Conservation (phyloP, 2,113 vertebrate genomes). For the Ranitomeya variabilis region DNA sequence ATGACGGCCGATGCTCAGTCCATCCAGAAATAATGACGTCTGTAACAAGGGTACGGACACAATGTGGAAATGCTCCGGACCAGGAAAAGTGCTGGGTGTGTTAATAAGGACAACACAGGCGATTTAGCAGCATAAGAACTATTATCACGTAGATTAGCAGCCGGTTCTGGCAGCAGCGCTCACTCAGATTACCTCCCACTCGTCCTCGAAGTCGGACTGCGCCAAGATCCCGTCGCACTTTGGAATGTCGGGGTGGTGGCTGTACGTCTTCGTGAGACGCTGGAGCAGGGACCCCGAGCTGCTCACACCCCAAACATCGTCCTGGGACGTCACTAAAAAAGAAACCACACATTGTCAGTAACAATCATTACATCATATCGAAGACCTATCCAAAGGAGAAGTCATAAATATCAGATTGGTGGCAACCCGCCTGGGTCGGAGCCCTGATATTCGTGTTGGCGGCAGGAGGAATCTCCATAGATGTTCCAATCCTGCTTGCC, state of each 20-base stretch:
- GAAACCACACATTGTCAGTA: constrained; percentile 57
- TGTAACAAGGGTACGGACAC: not conserved
- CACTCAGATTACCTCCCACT: constrained; percentile 94
- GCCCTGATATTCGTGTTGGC: no score
- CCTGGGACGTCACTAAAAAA: constrained; percentile 82
- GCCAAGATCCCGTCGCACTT: constrained; percentile 64
- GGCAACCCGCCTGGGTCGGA: no score
- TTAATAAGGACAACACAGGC: constrained; percentile 48
- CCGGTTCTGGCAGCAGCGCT: not conserved
- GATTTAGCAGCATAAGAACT: constrained; percentile 48
- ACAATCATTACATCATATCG: no score
- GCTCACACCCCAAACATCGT: constrained; percentile 91
- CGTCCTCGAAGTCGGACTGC: constrained; percentile 85
- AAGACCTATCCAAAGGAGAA: no score
- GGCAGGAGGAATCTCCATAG: no score
- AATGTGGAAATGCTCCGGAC: constrained; percentile 13
- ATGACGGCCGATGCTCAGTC: not conserved
- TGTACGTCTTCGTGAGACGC: constrained; percentile 91
- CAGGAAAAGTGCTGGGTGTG: constrained; percentile 44
- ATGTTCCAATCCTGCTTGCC: no score
- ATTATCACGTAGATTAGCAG: constrained; percentile 3
- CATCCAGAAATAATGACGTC: not conserved
- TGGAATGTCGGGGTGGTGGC: constrained; percentile 69
- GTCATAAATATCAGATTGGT: no score
- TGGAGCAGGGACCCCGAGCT: constrained; percentile 81